Evolutionary conservation across 2,888 invertebrate genomes (phyloP).

Genomic region (Arctia plantaginis): DNA sequence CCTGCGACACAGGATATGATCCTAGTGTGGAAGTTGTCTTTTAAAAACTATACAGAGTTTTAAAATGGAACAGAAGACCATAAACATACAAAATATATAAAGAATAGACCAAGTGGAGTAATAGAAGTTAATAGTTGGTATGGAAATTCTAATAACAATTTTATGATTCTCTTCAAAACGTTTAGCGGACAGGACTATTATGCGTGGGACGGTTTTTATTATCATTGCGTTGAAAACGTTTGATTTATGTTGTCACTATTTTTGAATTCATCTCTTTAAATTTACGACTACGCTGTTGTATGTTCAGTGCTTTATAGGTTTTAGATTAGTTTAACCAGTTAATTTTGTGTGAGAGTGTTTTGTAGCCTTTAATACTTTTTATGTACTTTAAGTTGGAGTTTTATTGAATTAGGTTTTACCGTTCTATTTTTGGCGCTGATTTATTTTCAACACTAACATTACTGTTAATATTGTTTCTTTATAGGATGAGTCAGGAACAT

Average conservation of each 20-base stretch:
- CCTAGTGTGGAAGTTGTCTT: no score
- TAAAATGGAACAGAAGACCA: constrained; percentile 26
- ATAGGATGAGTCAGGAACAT: neutral
- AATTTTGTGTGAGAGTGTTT: constrained; percentile 38
- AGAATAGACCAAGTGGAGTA: constrained; percentile 30
- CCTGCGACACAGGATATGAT: neutral
- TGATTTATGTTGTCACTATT: constrained; percentile 55
- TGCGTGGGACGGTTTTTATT: constrained; percentile 52
- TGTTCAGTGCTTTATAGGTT: constrained; percentile 44
- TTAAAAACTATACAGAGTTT: constrained; percentile 21
- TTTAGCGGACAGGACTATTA: constrained; percentile 55
- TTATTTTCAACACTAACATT: constrained; percentile 11
- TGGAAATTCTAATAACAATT: constrained; percentile 56
- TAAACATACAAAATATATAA: constrained; percentile 37
- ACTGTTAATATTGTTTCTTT: neutral
- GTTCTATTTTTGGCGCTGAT: constrained; percentile 9
- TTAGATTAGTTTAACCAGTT: constrained; percentile 50
- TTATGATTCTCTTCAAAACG: constrained; percentile 56
- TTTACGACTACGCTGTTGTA: constrained; percentile 49
- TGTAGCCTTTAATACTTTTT: constrained; percentile 35
- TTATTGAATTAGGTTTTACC: constrained; percentile 32
- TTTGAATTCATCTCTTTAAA: constrained; percentile 53
- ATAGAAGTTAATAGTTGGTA: constrained; percentile 2
- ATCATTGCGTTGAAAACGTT: constrained; percentile 56
- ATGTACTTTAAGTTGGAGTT: constrained; percentile 29